Conservation (phyloP, 2,113 vertebrate genomes). For the Puma concolor region DNA sequence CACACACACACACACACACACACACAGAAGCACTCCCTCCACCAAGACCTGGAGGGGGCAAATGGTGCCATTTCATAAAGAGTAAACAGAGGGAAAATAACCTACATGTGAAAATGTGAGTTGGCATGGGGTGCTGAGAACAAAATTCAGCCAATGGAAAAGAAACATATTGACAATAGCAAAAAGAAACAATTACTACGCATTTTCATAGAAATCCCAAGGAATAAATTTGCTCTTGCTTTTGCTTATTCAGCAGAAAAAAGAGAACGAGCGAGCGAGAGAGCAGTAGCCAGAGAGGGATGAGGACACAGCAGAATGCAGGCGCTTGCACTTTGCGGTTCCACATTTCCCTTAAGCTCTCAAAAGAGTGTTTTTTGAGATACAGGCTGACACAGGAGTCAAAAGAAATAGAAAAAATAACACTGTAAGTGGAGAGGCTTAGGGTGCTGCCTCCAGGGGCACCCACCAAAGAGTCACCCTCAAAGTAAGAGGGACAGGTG, state of each 20-base stretch:
- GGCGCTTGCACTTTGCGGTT: slow-evolving; percentile 41
- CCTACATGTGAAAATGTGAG: neutral
- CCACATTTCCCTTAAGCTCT: slow-evolving; percentile 18
- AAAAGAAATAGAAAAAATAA: neutral
- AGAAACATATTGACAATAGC: slow-evolving; percentile 70
- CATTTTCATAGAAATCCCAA: slow-evolving; percentile 61
- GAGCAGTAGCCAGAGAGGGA: neutral
- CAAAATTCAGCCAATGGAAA: slow-evolving; percentile 60
- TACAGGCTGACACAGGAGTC: neutral
- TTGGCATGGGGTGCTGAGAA: slow-evolving; percentile 1
- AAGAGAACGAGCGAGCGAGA: neutral
- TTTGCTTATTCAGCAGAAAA: slow-evolving; percentile 81
- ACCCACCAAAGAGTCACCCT: neutral
- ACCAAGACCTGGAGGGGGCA: neutral
- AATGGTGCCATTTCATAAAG: neutral
- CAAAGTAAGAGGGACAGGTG: neutral
- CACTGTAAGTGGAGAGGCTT: neutral
- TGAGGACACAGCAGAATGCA: slow-evolving; percentile 48
- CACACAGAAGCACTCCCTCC: neutral
- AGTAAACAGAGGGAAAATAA: neutral
- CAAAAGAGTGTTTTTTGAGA: slow-evolving; percentile 3
- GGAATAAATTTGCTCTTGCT: slow-evolving; percentile 67
- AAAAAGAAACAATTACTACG: slow-evolving; percentile 73
- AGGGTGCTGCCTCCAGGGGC: neutral
- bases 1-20: neutral